phyloP scores from a whole-genome alignment of 1,140 invertebrate species.

The Idris sp. region DNA sequence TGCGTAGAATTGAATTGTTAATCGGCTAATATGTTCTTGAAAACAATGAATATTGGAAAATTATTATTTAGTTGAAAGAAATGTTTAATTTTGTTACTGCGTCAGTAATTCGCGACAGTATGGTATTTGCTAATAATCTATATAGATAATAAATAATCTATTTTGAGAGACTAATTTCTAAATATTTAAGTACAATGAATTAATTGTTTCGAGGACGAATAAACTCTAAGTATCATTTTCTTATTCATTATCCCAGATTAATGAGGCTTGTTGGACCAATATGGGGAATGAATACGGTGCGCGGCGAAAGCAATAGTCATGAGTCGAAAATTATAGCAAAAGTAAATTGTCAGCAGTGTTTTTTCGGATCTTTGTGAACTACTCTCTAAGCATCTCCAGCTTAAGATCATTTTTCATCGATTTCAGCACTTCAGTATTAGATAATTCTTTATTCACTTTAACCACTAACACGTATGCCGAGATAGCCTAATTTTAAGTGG shows the following conservation, averaged over 20 bases:
- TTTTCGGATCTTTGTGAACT: too few species aligned
- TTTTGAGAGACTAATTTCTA: not conserved
- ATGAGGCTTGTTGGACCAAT: not conserved
- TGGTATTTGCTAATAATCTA: too few species aligned
- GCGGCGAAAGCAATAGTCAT: not conserved
- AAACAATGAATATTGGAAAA: not conserved
- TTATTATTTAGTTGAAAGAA: not conserved
- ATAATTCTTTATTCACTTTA: too few species aligned
- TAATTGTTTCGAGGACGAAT: not conserved
- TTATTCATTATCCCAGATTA: not conserved
- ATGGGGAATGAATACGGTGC: not conserved
- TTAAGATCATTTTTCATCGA: too few species aligned
- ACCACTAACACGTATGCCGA: too few species aligned
- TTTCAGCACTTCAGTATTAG: too few species aligned
- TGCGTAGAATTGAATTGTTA: not conserved
- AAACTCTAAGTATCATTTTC: not conserved
- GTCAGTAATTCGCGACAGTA: not conserved
- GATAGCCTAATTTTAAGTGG: too few species aligned
- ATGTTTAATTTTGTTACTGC: not conserved
- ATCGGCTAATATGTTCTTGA: not conserved
- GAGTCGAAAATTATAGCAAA: not conserved
- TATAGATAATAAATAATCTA: too few species aligned
- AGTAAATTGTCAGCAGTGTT: too few species aligned
- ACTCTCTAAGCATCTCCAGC: too few species aligned
- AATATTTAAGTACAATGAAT: not conserved